Base-by-base conservation (phyloP, 2,797 vertebrate genomes). In the Notamacropus eugenii region DNA sequence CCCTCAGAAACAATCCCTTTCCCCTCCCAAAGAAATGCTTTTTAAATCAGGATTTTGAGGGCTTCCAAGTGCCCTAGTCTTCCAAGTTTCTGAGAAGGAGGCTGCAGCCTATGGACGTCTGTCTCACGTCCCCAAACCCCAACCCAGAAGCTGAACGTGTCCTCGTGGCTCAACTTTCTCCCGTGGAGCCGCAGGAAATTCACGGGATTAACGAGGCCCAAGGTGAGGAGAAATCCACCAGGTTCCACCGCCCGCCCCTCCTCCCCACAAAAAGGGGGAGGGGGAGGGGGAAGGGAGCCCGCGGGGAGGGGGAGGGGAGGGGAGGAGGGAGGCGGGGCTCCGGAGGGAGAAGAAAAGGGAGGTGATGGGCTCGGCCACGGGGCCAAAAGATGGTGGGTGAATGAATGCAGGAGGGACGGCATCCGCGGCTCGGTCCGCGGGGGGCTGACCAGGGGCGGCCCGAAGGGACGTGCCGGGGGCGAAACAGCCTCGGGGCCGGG, bases 381-480 rank as follows among this genome's bases (percentile, higher is more conserved):
- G n/a, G 67, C 87, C 40, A 22, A 90, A 90, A 90, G 87, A 67
- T 54, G 87, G 40, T 27, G 87, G 87, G 87, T 67, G 59, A 67
- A 67, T 67, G 59, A 67, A 67, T n/a, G 59, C 87, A 46, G 87
- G 87, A 90, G 87, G 40, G 52, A 29, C 4, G 1, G 87, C 46
- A 14, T 29, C 40, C 0, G 22, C 0, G 19, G 28, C 40, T 90
- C 5, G 27, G 40, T 10, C 19, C 87, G 6, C 22, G 46, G 6
- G 19, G 54, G 29, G 5, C 52, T 0, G 50, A 10, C n/a, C 87
- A 24, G 50, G 50, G 24, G 22, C 27, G 14, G 0, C n/a, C 3
- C 0, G 8, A 5, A 9, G 0, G 5, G 2, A 8, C 14, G 1
- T 16, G 0, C 1, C 6, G 67, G 14, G 34, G 16, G n/a, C n/a